phyloP scores from a whole-genome alignment of 2,888 invertebrate species.

The Ferdinandea cuprea region DNA sequence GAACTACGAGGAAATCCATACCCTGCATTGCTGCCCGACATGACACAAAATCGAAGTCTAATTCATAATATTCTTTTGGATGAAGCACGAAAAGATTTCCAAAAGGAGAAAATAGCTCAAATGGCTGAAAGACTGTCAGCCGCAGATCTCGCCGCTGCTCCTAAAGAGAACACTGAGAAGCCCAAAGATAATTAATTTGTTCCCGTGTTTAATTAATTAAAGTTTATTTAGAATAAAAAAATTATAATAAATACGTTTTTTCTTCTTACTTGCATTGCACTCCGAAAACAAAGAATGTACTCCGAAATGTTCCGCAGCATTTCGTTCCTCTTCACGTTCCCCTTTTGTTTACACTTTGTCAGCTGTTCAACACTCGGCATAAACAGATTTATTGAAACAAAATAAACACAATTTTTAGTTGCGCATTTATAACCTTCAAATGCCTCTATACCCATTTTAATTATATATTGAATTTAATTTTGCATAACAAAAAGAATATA shows the following conservation, averaged over 20 bases:
- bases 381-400: conserved; percentile 24
- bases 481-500: neutral
- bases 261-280: neutral
- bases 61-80: conserved; percentile 93
- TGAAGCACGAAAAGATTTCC: conserved; percentile 92
- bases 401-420: neutral
- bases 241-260: neutral
- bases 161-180: neutral
- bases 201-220: conserved; percentile 20
- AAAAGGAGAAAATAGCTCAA: conserved; percentile 85
- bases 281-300: neutral
- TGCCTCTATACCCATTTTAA: too few species aligned
- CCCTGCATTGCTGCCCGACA: conserved; percentile 87
- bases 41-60: conserved; percentile 86
- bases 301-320: conserved; percentile 7
- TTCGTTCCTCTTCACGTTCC: too few species aligned
- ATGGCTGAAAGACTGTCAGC: conserved; percentile 78
- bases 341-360: conserved; percentile 28
- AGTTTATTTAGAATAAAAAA: conserved; percentile 20
- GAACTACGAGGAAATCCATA: conserved; percentile 93
- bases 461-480: too few species aligned
- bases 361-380: conserved; percentile 25
- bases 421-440: neutral
- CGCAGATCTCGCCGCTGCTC: conserved; percentile 39
- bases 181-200: conserved; percentile 7